These are phyloP conservation scores for Nomada ruficornis DNA, from an alignment of 2,888 invertebrate species.

Conservation along the genomic window DNA sequence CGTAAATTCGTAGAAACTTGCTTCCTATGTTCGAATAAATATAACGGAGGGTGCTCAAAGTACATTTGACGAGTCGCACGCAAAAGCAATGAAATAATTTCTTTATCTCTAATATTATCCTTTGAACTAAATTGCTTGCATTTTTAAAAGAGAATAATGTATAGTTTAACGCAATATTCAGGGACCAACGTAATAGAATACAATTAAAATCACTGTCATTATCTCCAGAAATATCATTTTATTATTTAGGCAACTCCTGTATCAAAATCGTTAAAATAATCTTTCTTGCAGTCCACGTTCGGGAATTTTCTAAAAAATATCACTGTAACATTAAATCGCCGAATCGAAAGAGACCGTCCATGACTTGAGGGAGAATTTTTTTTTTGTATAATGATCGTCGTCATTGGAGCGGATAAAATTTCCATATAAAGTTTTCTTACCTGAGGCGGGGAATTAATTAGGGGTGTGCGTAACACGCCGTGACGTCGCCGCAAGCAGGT, in stretches of 20 bases:
- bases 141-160: too few species aligned
- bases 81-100: too few species aligned
- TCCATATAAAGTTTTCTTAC: constrained; percentile 32
- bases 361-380: background rate
- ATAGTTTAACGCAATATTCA: too few species aligned
- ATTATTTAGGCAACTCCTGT: too few species aligned
- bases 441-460: constrained; percentile 69
- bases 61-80: too few species aligned
- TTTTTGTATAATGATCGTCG: constrained; percentile 20
- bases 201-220: too few species aligned
- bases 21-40: constrained; percentile 22
- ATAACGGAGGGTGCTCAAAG: too few species aligned
- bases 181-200: too few species aligned
- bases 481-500: constrained; percentile 78
- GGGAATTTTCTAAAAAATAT: background rate
- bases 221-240: too few species aligned
- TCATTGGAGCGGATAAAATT: constrained; percentile 34
- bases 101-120: too few species aligned
- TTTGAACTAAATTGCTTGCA: too few species aligned
- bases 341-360: background rate
- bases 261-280: background rate
- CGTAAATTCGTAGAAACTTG: constrained; percentile 42
- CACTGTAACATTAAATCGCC: background rate
- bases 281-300: background rate
- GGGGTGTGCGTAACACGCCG: constrained; percentile 71